Evolutionary conservation across 2,888 invertebrate genomes (phyloP).

Genomic region (Apotomis betuletana): DNA sequence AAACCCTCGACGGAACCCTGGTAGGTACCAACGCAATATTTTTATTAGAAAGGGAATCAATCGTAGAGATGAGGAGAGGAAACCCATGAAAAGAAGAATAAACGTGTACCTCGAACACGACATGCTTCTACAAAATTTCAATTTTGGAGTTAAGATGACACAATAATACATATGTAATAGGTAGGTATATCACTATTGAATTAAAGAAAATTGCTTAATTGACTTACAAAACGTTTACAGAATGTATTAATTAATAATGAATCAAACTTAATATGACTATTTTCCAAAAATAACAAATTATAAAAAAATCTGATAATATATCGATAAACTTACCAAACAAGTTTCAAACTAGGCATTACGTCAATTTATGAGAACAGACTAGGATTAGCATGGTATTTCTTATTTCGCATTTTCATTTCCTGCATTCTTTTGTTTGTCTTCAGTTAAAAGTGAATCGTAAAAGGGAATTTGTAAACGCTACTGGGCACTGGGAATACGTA

Average conservation of each 20-base stretch:
- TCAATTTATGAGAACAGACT: slow-evolving; percentile 17
- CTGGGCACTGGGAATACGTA: background rate
- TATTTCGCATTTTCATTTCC: background rate
- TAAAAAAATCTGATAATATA: background rate
- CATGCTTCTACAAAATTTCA: too few relatives aligned
- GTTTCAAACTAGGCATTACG: slow-evolving; percentile 5
- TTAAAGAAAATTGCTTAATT: too few relatives aligned
- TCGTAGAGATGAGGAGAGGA: too few relatives aligned
- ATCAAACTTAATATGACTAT: background rate
- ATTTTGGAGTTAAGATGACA: too few relatives aligned
- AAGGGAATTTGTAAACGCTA: slow-evolving; percentile 4
- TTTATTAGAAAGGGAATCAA: too few relatives aligned
- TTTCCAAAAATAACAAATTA: background rate
- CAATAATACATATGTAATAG: too few relatives aligned
- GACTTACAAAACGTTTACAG: too few relatives aligned
- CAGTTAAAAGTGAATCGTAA: background rate
- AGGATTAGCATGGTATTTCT: background rate
- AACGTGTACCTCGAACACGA: too few relatives aligned
- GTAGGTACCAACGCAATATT: too few relatives aligned
- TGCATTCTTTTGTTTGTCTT: background rate
- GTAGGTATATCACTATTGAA: too few relatives aligned
- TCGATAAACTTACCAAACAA: slow-evolving; percentile 1
- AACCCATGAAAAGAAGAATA: too few relatives aligned
- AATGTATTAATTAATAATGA: background rate
- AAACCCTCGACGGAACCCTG: too few relatives aligned